Percentiles rank a stretch among this genome's conserved stretches.
Conservation (phyloP, 2,113 vertebrate genomes). For the Panthera uncia region DNA sequence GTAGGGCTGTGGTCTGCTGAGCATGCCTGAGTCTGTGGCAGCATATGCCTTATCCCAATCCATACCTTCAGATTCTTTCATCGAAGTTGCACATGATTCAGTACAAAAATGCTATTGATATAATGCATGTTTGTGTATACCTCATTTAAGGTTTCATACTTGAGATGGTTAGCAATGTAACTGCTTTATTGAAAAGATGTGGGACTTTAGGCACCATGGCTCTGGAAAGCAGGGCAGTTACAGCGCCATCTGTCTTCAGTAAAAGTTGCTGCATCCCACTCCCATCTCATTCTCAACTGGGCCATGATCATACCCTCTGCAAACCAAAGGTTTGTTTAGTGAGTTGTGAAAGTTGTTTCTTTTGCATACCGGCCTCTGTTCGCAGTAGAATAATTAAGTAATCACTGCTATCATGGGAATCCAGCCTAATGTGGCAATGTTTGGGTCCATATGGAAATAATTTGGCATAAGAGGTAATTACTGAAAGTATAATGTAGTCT, state of each 20-base stretch:
- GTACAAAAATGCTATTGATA: neutral
- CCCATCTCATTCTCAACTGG: neutral
- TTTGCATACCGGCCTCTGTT: neutral
- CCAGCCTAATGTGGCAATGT: neutral
- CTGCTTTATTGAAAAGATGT: neutral
- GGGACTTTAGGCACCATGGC: neutral
- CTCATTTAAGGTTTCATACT: neutral
- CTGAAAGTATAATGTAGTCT: conserved; percentile 36
- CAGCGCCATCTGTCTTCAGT: neutral
- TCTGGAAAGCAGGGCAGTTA: neutral
- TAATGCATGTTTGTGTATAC: neutral
- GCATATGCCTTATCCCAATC: neutral
- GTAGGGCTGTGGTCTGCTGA: neutral
- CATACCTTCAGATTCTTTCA: neutral
- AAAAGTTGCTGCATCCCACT: neutral
- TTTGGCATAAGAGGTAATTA: conserved; percentile 43
- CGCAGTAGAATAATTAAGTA: conserved; percentile 35
- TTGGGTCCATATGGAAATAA: conserved; percentile 11
- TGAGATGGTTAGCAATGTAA: neutral
- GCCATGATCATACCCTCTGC: neutral
- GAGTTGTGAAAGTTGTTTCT: conserved; percentile 23
- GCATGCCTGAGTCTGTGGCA: neutral
- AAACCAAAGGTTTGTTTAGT: conserved; percentile 5
- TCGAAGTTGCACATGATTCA: neutral
- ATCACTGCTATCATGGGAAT: conserved; percentile 3